Evolutionary conservation across 2,797 vertebrate genomes (phyloP).

Genomic region (Spinus pinus): DNA sequence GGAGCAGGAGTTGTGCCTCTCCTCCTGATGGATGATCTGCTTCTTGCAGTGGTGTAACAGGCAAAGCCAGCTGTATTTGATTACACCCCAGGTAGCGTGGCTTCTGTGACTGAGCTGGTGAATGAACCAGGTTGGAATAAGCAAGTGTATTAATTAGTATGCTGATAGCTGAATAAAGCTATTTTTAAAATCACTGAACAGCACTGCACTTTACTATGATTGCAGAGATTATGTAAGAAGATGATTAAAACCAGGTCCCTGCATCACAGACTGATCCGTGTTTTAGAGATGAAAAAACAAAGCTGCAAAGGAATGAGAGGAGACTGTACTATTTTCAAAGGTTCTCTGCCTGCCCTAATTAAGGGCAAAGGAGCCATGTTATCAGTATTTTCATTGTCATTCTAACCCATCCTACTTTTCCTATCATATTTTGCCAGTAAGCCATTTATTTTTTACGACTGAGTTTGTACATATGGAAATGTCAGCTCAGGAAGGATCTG

Average conservation of each 20-base stretch:
- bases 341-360: background rate
- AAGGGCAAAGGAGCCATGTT: background rate
- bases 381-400: background rate
- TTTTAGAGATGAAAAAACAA: background rate
- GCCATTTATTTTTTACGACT: background rate
- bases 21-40: background rate
- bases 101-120: background rate
- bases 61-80: background rate
- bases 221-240: background rate
- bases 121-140: conserved; percentile 12
- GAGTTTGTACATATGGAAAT: background rate
- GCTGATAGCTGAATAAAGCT: conserved; percentile 12
- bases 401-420: background rate
- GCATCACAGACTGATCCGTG: background rate
- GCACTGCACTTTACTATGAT: conserved; percentile 33
- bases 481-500: background rate
- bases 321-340: background rate
- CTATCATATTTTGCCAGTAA: background rate
- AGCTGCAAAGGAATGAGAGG: background rate
- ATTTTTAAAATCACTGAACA: conserved; percentile 31
- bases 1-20: background rate
- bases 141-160: background rate
- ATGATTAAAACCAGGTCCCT: conserved; percentile 33
- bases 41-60: background rate
- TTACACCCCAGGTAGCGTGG: background rate